phyloP scores from a whole-genome alignment of 2,113 vertebrate species.

The Python bivittatus region DNA sequence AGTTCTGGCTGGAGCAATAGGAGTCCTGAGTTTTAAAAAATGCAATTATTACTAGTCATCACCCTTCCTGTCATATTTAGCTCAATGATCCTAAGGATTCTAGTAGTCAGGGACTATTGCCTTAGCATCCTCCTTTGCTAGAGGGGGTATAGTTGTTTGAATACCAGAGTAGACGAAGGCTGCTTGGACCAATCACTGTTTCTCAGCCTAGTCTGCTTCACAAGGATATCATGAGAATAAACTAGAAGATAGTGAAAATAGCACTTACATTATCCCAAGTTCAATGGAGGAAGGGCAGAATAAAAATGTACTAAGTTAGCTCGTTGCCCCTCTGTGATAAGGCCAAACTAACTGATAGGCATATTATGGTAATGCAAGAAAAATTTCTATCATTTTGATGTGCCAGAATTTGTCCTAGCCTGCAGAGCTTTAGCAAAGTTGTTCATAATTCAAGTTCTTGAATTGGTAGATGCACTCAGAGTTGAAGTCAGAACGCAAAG shows the following conservation, averaged over 20 bases:
- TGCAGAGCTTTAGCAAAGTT: not conserved
- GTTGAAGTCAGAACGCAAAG: not conserved
- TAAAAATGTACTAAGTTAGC: not conserved
- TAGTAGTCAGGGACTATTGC: not conserved
- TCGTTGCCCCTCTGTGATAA: not conserved
- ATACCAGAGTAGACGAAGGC: not conserved
- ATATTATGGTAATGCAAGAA: not conserved
- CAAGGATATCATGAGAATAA: not conserved
- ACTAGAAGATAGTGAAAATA: not conserved
- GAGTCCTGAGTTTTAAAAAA: not conserved
- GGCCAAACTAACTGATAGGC: not conserved
- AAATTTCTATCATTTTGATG: not conserved
- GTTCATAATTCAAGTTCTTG: not conserved
- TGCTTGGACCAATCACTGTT: not conserved
- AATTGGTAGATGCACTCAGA: not conserved
- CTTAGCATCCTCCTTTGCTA: not conserved
- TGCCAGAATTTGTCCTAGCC: not conserved
- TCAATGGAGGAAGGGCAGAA: not conserved
- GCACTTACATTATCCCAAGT: not conserved
- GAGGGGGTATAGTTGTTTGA: not conserved
- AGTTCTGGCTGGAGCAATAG: not conserved
- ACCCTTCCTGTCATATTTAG: not conserved
- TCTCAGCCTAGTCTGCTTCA: not conserved
- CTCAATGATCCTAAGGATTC: too few species aligned
- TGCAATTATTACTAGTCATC: not conserved